Evolutionary conservation across 2,888 invertebrate genomes (phyloP), one percentile per base, ranked within the genome.

Genomic region (Drosophila phalerata): DNA sequence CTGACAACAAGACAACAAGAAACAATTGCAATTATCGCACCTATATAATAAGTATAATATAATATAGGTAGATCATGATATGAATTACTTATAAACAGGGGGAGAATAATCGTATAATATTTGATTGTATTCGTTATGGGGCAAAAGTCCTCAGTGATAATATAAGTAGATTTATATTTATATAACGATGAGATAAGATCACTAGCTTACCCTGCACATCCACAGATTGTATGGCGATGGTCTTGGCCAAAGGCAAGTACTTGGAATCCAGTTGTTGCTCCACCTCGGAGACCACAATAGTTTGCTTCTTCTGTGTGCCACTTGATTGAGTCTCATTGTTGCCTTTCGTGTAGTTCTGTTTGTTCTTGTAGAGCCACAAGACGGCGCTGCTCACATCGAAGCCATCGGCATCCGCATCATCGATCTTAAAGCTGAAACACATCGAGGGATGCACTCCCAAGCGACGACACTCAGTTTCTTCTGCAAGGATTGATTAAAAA

Each of bases 181-280:
- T 0, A 30, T 30, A 2, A 9, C 1, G 11, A 11, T 11, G 11
- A 1, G 22, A 25, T 37, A 37, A 3, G 49, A 32, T 49, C 49
- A 34, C 32, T 22, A 22, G 67, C 89, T 90, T 91, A 95, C 95
- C 95, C 89, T 94, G 94, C 37, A 94, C 94, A 80, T 95, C 94
- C n/a, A 96, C 96, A 91, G 96, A 95, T 89, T 96, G 95, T 79
- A 96, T 96, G 22, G 96, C 96, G 70, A 97, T 95, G 1, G 96
- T 95, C 79, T 95, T 96, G n/a, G 95, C 95, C 92, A 96, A 95
- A 88, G 95, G 95, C 88, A 96, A 95, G 92, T 95, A 95, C 88
- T 95, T 95, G 79, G 79, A 94, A 94, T 61, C 92, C 85, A 92
- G 95, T 95, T 96, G 96, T 45, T 96, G 96, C 9, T 96, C 96